Base-by-base conservation (phyloP, 2,797 vertebrate genomes). In the Psittacula derbiana region DNA sequence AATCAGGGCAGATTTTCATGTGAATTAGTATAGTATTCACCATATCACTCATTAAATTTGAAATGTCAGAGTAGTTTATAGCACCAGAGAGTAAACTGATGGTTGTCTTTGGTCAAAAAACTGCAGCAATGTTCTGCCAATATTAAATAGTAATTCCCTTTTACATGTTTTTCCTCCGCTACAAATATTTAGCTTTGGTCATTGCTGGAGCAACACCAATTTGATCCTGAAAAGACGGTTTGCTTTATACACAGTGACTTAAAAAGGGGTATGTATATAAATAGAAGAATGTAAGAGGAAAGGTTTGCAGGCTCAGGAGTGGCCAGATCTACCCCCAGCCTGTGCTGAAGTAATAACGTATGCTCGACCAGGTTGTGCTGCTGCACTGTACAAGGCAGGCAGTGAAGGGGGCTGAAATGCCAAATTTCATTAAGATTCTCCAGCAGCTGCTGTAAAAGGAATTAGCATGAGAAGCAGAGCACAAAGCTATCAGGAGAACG, bases 401-500 rank as follows among this genome's bases (percentile, higher is more conserved):
- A 55, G n/a, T 4, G 43, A 81, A 89, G 41, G 64, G 25, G 64
- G 52, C 61, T 74, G 69, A 74, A 90, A 80, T 3, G 19, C 64
- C 88, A 92, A 94, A 84, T 96, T 96, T 91, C 88, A 86, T 92
- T 93, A 84, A 65, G 83, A 80, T 80, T 88, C 90, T 67, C 43
- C 69, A 91, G 61, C 64, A 84, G 79, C 79, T 91, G 86, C 83
- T 78, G 70, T 78, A 85, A 89, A 94, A 86, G 46, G 83, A 95
- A 96, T 96, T 91, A 96, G 76, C 88, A 88, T 89, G 86, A 96
- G 86, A 94, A 95, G 69, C 85, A 95, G 75, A 92, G 67, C 90
- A 92, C 78, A 92, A 84, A 88, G 75, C 88, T 89, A 94, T 89
- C 85, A 89, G 85, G 74, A 95, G 57, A 90, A 67, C 3, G 25